Base-by-base conservation (phyloP, 2,113 vertebrate species). In the Cacatua alba region DNA sequence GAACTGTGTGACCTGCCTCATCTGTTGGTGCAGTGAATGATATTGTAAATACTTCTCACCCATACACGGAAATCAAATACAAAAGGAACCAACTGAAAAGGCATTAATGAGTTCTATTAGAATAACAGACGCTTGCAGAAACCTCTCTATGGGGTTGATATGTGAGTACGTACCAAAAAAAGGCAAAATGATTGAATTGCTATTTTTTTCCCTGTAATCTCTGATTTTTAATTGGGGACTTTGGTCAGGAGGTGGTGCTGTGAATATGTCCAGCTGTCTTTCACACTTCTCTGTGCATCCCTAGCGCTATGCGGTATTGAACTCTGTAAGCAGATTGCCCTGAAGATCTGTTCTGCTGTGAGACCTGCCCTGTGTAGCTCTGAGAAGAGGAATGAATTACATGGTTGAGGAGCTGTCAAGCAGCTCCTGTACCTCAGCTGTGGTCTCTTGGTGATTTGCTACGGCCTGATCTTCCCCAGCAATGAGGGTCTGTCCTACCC, bases 201-300 rank as follows among this genome's bases (percentile, higher is more conserved):
- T 10, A 12, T 31, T 77, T 86, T 39, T 57, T 78, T 59, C 7
- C 2, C 13, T 64, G 16, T 64, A 41, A 51, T 43, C 7, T 59
- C 1, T 60, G 20, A 31, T 55, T 92, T 90, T 91, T 81, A 81
- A 82, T 86, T 86, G 92, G 69, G 4, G 90, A 24, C 29, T 93
- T 88, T n/a, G 44, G 80, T 95, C 88, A 93, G 90, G 89, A 95
- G 94, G 83, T 90, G 94, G 81, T 95, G 86, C 88, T 96, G 82
- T 96, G 79, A 94, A 96, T 96, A 92, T 79, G 69, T 82, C 76
- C 86, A 82, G 90, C 60, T 92, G 71, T 88, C 86, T 93, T 82
- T 93, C 57, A 65, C 57, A 88, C 37, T 82, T 74, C 37, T 78
- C 12, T 92, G 29, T 71, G 69, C 77, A 79, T 82, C 62, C 14